Conservation (phyloP, 2,113 vertebrate genomes). For the Argyrosomus japonicus region DNA sequence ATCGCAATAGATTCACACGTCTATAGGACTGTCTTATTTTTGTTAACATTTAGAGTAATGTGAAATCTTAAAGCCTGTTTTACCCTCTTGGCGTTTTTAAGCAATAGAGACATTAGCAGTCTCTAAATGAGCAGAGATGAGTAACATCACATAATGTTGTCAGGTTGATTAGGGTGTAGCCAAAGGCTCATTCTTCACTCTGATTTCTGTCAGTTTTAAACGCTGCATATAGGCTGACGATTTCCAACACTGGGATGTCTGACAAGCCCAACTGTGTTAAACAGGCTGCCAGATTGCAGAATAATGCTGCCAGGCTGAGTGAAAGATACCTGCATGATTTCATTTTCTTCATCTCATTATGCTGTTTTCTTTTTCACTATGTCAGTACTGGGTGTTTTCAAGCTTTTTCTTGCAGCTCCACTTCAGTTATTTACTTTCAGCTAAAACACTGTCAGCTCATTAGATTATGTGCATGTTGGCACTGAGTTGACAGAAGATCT, state of each 20-base stretch:
- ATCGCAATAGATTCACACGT: no score
- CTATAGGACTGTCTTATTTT: not conserved
- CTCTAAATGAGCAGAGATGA: slow-evolving; percentile 1
- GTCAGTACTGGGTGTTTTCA: not conserved
- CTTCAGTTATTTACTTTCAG: not conserved
- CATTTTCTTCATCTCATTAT: not conserved
- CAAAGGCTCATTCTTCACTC: slow-evolving; percentile 80
- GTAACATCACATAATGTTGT: slow-evolving; percentile 22
- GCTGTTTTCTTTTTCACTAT: not conserved
- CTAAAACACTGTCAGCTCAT: not conserved
- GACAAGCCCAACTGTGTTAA: slow-evolving; percentile 62
- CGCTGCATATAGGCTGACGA: slow-evolving; percentile 26
- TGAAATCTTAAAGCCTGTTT: not conserved
- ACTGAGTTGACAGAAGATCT: not conserved
- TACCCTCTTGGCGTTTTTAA: not conserved
- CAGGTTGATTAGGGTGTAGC: slow-evolving; percentile 46
- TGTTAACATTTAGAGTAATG: not conserved
- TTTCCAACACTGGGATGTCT: slow-evolving; percentile 51
- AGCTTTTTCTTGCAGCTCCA: not conserved
- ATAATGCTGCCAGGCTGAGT: not conserved
- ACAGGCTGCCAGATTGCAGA: slow-evolving; percentile 17
- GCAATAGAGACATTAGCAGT: not conserved
- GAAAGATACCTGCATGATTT: not conserved
- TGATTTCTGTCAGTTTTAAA: slow-evolving; percentile 81
- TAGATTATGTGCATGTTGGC: not conserved